phyloP scores from a whole-genome alignment of 1,140 invertebrate genomes.

The Geopemphigus sp. region DNA sequence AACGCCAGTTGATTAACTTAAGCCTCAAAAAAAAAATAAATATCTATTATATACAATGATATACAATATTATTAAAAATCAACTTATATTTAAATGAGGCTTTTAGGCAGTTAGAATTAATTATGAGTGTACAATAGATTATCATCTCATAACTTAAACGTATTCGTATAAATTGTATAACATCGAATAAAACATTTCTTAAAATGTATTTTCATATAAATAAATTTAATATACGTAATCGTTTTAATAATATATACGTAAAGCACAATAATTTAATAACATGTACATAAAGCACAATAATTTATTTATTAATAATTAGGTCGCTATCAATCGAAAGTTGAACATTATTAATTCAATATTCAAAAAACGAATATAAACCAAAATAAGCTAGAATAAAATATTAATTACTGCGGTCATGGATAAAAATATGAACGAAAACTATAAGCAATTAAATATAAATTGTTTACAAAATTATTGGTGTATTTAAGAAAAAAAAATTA shows the following conservation, averaged over 20 bases:
- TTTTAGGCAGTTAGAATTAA: constrained; percentile 11
- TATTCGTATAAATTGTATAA: neutral
- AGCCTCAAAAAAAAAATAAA: constrained; percentile 4
- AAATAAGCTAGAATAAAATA: constrained; percentile 5
- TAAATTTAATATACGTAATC: constrained; percentile 9
- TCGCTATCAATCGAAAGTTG: constrained; percentile 3
- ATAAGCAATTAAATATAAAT: constrained; percentile 6
- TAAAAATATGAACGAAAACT: neutral
- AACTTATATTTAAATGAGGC: neutral
- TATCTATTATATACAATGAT: constrained; percentile 12
- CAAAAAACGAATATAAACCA: neutral
- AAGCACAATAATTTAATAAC: constrained; percentile 14
- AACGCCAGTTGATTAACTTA: neutral
- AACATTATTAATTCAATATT: constrained; percentile 3
- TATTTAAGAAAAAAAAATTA: constrained; percentile 3
- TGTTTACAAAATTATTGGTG: neutral
- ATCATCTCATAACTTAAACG: neutral
- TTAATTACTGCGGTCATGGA: neutral
- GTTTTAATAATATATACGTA: constrained; percentile 20
- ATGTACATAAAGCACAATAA: neutral
- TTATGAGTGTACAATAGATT: neutral
- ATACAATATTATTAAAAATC: neutral
- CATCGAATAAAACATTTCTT: constrained; percentile 19
- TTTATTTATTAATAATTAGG: constrained; percentile 7
- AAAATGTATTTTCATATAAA: constrained; percentile 29